Evolutionary conservation across 2,113 vertebrate genomes (phyloP).

Genomic region (Nerophis ophidion): DNA sequence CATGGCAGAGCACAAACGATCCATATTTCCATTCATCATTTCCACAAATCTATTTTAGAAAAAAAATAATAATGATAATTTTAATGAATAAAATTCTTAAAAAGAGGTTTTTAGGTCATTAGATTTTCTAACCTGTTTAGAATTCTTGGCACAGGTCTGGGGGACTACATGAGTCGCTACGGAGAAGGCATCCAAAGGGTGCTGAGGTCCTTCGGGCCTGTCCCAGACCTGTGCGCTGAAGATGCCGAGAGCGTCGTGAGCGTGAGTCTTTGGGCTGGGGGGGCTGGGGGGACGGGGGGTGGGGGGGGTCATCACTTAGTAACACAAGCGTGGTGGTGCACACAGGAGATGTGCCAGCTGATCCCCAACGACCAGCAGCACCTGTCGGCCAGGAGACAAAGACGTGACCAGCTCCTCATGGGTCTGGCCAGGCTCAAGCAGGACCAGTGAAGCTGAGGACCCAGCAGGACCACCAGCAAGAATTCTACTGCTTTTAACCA

Average conservation of each 20-base stretch:
- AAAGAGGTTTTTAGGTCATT: background rate
- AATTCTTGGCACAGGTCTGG: conserved; percentile 70
- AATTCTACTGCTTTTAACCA: background rate
- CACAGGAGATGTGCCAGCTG: conserved; percentile 76
- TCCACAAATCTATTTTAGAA: too few relatives aligned
- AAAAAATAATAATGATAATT: too few relatives aligned
- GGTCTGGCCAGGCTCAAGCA: conserved; percentile 81
- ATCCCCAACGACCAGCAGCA: conserved; percentile 74
- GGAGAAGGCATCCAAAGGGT: conserved; percentile 75
- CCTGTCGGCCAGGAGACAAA: conserved; percentile 76
- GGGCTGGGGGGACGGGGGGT: too few relatives aligned
- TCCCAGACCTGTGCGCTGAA: conserved; percentile 81
- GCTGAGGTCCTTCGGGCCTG: conserved; percentile 80
- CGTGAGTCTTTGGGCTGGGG: conserved; percentile 53
- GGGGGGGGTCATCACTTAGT: too few relatives aligned
- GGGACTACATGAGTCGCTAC: conserved; percentile 84
- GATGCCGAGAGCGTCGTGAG: conserved; percentile 70
- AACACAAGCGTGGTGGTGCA: too few relatives aligned
- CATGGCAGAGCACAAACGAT: too few relatives aligned
- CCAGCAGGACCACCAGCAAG: background rate
- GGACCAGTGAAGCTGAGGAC: conserved; percentile 19
- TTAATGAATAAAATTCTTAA: too few relatives aligned
- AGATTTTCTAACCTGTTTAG: background rate
- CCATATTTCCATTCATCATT: too few relatives aligned
- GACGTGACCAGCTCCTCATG: conserved; percentile 82